A percentile compares a stretch with the other conserved stretches of the same genome.
These are phyloP conservation scores for fruit fly (Drosophila melanogaster) DNA, from an alignment of 1,140 invertebrate species.

Conservation along the genomic window DNA sequence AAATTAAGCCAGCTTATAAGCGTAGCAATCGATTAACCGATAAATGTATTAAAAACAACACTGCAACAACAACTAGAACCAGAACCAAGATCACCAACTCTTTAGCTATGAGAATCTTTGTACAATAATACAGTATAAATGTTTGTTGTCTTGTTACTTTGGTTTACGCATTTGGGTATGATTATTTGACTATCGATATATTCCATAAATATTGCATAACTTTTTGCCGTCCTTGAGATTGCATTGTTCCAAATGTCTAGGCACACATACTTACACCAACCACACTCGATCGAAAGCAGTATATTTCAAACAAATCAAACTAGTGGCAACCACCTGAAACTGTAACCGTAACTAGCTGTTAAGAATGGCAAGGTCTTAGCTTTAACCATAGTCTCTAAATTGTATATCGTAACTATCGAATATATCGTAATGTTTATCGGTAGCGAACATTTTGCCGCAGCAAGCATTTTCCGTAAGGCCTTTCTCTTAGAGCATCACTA, in stretches of 20 bases:
- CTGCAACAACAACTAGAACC: constrained; percentile 35
- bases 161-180: constrained; percentile 78
- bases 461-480: constrained; percentile 65
- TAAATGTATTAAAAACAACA: constrained; percentile 19
- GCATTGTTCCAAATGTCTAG: constrained; percentile 72
- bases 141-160: constrained; percentile 79
- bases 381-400: constrained; percentile 63
- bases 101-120: constrained; percentile 68
- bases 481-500: constrained; percentile 60
- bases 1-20: neutral
- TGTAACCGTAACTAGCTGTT: constrained; percentile 72
- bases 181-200: constrained; percentile 64
- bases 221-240: constrained; percentile 74
- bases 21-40: constrained; percentile 16
- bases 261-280: constrained; percentile 45
- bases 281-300: constrained; percentile 36
- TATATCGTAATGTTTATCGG: constrained; percentile 55
- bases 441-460: constrained; percentile 60
- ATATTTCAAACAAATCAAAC: constrained; percentile 20
- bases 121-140: constrained; percentile 67
- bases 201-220: constrained; percentile 72
- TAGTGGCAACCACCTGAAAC: constrained; percentile 64
- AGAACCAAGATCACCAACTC: constrained; percentile 39
- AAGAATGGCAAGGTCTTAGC: constrained; percentile 71
- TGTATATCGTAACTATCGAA: constrained; percentile 51